A percentile compares a stretch with the other conserved stretches of the same genome.
These are phyloP conservation scores for Nasonovia ribisnigri DNA, from an alignment of 2,888 invertebrate species.

Conservation along the genomic window DNA sequence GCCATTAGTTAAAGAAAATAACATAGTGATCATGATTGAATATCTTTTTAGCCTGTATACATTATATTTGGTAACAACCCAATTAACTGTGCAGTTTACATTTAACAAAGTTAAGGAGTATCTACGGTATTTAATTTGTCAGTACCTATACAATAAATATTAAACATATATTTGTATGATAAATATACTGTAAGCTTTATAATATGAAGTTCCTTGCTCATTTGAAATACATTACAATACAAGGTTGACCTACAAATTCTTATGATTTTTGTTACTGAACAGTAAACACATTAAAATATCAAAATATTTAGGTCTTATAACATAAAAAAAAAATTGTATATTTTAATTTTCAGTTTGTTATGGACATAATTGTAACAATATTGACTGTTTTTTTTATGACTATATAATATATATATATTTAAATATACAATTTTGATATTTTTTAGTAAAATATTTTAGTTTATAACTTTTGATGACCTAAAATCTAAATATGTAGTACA, in stretches of 20 bases:
- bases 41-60: too few species aligned
- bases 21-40: too few species aligned
- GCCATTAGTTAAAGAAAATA: too few species aligned
- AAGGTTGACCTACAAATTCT: neutral
- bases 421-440: neutral
- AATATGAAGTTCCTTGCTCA: neutral
- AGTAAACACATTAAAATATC: neutral
- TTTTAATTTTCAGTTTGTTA: neutral
- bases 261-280: neutral
- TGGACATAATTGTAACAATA: neutral
- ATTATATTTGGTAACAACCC: too few species aligned
- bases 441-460: neutral
- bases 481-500: neutral
- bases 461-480: neutral
- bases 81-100: too few species aligned
- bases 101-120: too few species aligned
- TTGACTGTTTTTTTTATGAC: neutral
- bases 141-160: neutral
- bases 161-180: neutral
- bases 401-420: neutral
- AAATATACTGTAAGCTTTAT: neutral
- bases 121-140: too few species aligned
- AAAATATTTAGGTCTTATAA: neutral
- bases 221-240: neutral
- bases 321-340: neutral